Evolutionary conservation across 2,113 vertebrate species (phyloP), one percentile per base, ranked within the genome.

Genomic region (Leucoraja erinaceus): DNA sequence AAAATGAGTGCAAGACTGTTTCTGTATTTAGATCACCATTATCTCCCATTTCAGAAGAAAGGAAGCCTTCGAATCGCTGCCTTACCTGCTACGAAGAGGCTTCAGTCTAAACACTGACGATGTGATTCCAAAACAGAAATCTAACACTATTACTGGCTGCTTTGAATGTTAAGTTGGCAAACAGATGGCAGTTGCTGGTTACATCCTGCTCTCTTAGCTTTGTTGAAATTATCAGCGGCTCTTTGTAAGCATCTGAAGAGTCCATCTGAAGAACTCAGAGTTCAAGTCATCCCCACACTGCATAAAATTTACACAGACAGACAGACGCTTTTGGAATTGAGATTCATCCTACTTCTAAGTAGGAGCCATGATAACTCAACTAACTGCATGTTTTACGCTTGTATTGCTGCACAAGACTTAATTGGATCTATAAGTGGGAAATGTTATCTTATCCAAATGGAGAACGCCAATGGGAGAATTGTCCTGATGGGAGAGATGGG

Each of bases 51-150:
- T 84, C 12, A 11, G 22, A 84, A 86, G 61, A 61, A 86, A 88
- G 28, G 61, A 88, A 88, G 28, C 12, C 56, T 88, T 14, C 20
- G 6, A 88, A 88, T 31, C n/a, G 18, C n/a, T 83, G 47, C 22
- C 7, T 56, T 56, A 83, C 47, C 79, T 63, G 5, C 25, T 88
- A 63, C 18, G 12, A 88, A 18, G 1, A 31, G 59, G 28, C 14
- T 88, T 88, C 31, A 31, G 83, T 25, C 88, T 90, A 20, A 90
- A 90, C 61, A 72, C 18, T 70, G 66, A 3, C 88, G 70, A 90
- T n/a, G 2, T 90, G n/a, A 68, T 63, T 68, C 86, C 33, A 16
- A 63, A 90, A 38, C 47, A 33, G 66, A 47, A 90, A 70, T 90
- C 16, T 70, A 33, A 70, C 31, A 90, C 31, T 5, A 70, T 20